Percentiles rank a stretch among this genome's conserved stretches.
These are phyloP conservation scores for Mirza zaza DNA, from an alignment of 2,113 vertebrate species.

Conservation along the genomic window DNA sequence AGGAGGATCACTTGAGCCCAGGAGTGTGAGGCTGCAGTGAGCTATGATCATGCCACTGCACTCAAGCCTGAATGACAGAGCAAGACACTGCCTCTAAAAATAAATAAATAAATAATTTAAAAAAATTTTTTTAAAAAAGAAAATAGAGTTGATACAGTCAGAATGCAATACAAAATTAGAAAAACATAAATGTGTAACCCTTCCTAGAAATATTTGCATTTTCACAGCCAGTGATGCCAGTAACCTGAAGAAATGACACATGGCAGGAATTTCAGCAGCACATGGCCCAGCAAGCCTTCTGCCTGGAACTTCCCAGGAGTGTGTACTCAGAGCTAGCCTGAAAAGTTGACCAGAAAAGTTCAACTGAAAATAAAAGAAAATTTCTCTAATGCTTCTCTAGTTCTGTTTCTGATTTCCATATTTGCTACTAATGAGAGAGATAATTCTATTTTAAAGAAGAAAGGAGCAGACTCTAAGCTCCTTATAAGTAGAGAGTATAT, in stretches of 20 bases:
- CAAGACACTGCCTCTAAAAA: no score
- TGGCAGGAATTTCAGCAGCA: background rate
- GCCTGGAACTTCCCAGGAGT: background rate
- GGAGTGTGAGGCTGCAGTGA: no score
- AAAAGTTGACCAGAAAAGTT: background rate
- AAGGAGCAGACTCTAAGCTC: background rate
- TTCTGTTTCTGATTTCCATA: background rate
- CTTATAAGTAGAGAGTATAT: background rate
- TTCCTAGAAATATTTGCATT: background rate
- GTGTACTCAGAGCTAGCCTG: background rate
- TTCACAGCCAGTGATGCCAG: background rate
- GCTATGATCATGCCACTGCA: no score
- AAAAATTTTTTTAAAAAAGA: background rate
- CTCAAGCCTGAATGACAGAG: no score
- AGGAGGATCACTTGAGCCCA: no score
- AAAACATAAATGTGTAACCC: background rate
- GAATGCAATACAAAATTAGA: background rate
- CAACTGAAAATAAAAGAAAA: background rate
- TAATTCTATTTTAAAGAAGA: background rate
- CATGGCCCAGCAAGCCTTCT: background rate
- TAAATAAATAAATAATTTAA: no score
- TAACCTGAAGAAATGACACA: background rate
- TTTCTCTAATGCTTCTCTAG: background rate
- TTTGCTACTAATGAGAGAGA: background rate
- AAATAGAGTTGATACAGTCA: background rate